Percentiles rank a stretch among this genome's conserved stretches.
Conservation (phyloP, 2,888 invertebrate species). For the Patella pellucida region DNA sequence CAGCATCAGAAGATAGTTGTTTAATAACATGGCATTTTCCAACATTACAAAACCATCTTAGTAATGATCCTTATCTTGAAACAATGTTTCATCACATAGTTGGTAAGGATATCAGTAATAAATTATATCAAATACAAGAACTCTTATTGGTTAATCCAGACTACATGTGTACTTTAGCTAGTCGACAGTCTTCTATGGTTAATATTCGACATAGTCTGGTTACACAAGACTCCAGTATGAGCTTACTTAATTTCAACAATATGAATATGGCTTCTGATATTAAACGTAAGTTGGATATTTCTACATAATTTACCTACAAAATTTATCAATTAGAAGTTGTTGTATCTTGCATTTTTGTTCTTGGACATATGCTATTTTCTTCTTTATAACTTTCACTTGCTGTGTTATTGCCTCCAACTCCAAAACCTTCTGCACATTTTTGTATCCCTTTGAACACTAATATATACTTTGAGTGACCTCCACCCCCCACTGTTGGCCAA, state of each 20-base stretch:
- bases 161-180: conserved; percentile 41
- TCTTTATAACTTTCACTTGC: too few species aligned
- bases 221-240: conserved; percentile 38
- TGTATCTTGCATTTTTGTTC: not conserved
- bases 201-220: conserved; percentile 53
- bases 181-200: conserved; percentile 56
- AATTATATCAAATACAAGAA: conserved; percentile 76
- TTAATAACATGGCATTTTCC: conserved; percentile 86
- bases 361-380: too few species aligned
- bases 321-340: too few species aligned
- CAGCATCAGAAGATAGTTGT: conserved; percentile 83
- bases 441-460: too few species aligned
- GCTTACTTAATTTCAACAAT: conserved; percentile 44
- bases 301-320: too few species aligned
- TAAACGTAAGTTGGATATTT: too few species aligned
- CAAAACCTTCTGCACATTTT: too few species aligned
- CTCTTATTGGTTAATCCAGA: conserved; percentile 46
- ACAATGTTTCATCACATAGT: conserved; percentile 84
- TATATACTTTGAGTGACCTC: too few species aligned
- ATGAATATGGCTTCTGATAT: conserved; percentile 20
- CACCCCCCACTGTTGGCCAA: too few species aligned
- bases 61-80: conserved; percentile 82
- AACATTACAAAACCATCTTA: conserved; percentile 81
- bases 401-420: too few species aligned
- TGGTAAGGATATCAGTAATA: conserved; percentile 87